These are phyloP conservation scores for Tetragnatha versicolor DNA, from an alignment of 1,140 invertebrate species.

Conservation along the genomic window DNA sequence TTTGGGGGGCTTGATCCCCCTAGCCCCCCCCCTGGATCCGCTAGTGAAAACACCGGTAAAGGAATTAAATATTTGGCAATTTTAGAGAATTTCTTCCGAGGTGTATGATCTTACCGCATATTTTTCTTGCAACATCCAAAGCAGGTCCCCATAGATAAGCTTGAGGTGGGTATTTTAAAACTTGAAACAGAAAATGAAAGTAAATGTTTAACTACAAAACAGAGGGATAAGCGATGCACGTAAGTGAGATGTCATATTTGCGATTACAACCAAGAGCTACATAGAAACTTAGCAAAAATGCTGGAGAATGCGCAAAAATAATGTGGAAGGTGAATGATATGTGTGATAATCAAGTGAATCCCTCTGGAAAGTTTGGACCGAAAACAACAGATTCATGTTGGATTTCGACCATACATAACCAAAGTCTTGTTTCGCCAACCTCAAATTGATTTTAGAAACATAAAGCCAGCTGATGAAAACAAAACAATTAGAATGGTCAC, in stretches of 20 bases:
- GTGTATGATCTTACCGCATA: constrained; percentile 7
- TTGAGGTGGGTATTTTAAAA: neutral
- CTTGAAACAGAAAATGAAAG: neutral
- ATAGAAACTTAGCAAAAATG: neutral
- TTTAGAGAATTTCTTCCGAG: too few relatives aligned
- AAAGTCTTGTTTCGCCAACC: neutral
- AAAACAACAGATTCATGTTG: neutral
- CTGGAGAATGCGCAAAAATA: neutral
- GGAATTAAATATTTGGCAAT: too few relatives aligned
- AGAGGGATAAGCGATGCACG: neutral
- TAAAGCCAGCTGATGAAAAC: constrained; percentile 32
- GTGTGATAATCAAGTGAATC: constrained; percentile 7
- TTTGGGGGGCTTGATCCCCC: too few relatives aligned
- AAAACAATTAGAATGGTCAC: neutral
- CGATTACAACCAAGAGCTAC: neutral
- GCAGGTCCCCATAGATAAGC: constrained; percentile 39
- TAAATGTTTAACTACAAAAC: constrained; percentile 4
- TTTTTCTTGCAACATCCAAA: constrained; percentile 14
- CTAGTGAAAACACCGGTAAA: too few relatives aligned
- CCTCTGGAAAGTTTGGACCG: neutral
- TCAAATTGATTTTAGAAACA: constrained; percentile 29
- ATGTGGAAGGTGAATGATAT: too few relatives aligned
- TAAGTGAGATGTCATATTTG: too few relatives aligned
- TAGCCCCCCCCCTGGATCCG: too few relatives aligned
- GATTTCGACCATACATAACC: constrained; percentile 14